A percentile compares a stretch with the other conserved stretches of the same genome.
phyloP scores from a whole-genome alignment of 1,140 invertebrate species.

The Nasonia giraulti region DNA sequence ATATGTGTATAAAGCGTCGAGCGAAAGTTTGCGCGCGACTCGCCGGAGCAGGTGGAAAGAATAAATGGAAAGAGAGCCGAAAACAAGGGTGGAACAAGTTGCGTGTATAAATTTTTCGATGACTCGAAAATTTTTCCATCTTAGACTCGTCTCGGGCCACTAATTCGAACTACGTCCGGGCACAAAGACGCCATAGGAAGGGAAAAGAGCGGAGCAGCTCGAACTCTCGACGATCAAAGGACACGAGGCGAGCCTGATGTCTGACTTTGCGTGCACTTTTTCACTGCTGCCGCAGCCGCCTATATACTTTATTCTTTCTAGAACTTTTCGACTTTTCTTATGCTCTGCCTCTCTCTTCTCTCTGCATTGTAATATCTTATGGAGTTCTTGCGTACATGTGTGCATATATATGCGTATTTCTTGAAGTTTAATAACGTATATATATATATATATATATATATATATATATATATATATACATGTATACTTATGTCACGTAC shows the following conservation, averaged over 20 bases:
- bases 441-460: too few relatives aligned
- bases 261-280: background rate
- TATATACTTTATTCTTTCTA: background rate
- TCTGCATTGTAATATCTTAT: constrained; percentile 22
- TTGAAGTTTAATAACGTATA: background rate
- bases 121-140: background rate
- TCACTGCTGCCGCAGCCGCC: background rate
- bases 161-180: background rate
- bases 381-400: background rate
- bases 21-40: background rate
- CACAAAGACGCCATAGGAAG: background rate
- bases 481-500: background rate
- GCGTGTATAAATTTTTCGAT: background rate
- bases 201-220: too few relatives aligned
- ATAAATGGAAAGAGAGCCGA: background rate
- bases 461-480: background rate
- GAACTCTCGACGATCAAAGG: background rate
- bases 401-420: background rate
- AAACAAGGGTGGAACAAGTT: background rate
- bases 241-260: background rate
- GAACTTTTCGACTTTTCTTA: background rate
- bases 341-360: background rate
- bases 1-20: too few relatives aligned
- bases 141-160: too few relatives aligned
- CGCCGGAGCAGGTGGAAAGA: background rate